Evolutionary conservation across 2,797 vertebrate species (phyloP).

Genomic region (Crocodylus rhombifer): DNA sequence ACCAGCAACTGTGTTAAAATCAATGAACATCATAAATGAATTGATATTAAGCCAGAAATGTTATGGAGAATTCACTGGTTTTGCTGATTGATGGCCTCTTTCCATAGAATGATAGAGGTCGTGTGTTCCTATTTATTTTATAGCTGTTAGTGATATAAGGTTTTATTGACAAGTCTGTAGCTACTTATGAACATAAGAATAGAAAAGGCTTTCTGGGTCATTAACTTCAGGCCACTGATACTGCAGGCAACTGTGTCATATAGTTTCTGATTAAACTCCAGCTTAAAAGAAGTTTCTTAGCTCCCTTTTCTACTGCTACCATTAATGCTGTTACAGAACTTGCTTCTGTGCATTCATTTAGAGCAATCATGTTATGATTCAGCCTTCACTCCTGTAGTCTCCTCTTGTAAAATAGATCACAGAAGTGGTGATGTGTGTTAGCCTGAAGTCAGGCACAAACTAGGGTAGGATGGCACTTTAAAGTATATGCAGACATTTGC

Average conservation of each 20-base stretch:
- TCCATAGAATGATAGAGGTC: neutral
- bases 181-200: neutral
- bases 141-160: neutral
- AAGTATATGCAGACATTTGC: no score
- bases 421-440: no score
- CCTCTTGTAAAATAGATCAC: no score
- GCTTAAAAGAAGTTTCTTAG: neutral
- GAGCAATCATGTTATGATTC: no score
- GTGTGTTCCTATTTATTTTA: slow-evolving; percentile 21
- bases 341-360: no score
- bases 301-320: no score
- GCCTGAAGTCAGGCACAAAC: no score
- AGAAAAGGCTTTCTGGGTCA: neutral
- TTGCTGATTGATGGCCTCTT: neutral
- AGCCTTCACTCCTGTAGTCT: no score
- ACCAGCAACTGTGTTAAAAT: neutral
- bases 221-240: neutral
- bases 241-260: neutral
- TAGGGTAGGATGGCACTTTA: no score
- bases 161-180: neutral
- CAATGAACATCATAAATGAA: neutral
- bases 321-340: no score
- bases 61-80: neutral
- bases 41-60: fast-evolving
- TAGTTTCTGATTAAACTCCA: neutral